Evolutionary conservation across 2,797 vertebrate species (phyloP).

Genomic region (Ibycter americanus): DNA sequence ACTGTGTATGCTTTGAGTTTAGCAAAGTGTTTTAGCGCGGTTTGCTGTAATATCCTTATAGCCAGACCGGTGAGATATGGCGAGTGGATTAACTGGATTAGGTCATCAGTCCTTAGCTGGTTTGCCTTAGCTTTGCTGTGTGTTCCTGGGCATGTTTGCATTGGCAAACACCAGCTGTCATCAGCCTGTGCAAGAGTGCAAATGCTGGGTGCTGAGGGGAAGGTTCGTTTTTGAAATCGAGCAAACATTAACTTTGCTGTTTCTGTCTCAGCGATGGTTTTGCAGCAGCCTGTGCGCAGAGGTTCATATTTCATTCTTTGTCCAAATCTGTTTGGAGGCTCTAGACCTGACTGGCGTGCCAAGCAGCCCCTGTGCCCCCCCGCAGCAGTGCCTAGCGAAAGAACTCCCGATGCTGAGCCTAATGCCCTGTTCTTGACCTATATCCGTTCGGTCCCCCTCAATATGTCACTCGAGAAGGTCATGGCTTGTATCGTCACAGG

Average conservation of each 20-base stretch:
- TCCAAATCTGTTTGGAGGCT: not conserved
- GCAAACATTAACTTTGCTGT: not conserved
- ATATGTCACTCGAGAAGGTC: not conserved
- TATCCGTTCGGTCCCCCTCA: not conserved
- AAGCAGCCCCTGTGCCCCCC: not conserved
- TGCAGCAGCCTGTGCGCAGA: not conserved
- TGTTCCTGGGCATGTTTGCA: not conserved
- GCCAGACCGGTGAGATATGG: not conserved
- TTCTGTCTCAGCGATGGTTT: not conserved
- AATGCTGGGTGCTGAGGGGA: not conserved
- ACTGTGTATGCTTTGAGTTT: rapidly evolving
- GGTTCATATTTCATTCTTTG: not conserved
- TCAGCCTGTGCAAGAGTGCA: too few species aligned
- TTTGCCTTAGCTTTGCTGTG: not conserved
- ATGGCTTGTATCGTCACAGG: not conserved
- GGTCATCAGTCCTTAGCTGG: too few species aligned
- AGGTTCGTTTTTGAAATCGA: not conserved
- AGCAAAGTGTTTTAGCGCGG: not conserved
- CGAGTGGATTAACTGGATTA: not conserved
- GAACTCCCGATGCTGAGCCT: not conserved
- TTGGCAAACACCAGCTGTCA: not conserved
- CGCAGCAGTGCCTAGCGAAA: not conserved
- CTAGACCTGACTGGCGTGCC: not conserved
- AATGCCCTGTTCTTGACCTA: not conserved
- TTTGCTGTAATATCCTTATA: not conserved